Evolutionary conservation across 2,888 invertebrate genomes (phyloP).

Genomic region (Antitype chi): DNA sequence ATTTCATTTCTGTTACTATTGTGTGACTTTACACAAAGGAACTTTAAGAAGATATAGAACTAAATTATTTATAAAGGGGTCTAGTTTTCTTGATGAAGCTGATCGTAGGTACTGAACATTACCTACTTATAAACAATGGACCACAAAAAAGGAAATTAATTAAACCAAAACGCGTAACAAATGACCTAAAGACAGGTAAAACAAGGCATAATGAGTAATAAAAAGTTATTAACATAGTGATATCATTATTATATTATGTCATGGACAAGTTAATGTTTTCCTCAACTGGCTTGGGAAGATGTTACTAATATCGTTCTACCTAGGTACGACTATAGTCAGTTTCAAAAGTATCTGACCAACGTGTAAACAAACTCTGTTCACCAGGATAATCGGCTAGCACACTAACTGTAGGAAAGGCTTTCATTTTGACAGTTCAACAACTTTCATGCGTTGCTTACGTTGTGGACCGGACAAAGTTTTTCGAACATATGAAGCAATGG

Average conservation of each 20-base stretch:
- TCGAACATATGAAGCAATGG: too few species aligned
- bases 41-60: too few species aligned
- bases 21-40: neutral
- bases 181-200: slow-evolving; percentile 25
- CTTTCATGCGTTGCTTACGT: too few species aligned
- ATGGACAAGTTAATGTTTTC: slow-evolving; percentile 43
- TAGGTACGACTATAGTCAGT: neutral
- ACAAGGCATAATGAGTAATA: slow-evolving; percentile 25
- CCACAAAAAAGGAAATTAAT: slow-evolving; percentile 15
- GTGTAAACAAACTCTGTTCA: neutral
- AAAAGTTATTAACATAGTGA: slow-evolving; percentile 39
- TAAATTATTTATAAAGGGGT: neutral
- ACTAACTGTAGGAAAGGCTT: too few species aligned
- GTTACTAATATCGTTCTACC: neutral
- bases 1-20: neutral
- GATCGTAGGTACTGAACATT: neutral
- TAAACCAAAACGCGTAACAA: neutral
- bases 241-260: slow-evolving; percentile 51
- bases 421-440: too few species aligned
- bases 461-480: too few species aligned
- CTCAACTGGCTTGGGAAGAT: slow-evolving; percentile 47
- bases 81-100: neutral
- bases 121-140: neutral
- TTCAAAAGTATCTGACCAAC: neutral
- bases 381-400: too few species aligned